Evolutionary conservation across 2,888 invertebrate genomes (phyloP).

Genomic region (Opisthograptis luteolata): DNA sequence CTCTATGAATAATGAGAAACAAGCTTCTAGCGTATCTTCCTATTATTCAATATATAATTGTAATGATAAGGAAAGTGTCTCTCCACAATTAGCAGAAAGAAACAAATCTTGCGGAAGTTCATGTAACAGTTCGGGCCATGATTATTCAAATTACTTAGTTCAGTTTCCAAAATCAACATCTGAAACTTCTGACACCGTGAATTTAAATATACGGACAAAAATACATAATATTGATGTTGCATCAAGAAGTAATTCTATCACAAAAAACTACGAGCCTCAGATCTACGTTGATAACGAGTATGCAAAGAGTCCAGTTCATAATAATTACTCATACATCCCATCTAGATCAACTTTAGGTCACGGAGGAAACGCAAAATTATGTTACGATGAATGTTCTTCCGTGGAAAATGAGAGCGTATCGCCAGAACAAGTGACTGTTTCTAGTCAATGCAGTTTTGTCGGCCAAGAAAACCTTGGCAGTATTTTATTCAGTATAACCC

Average conservation of each 20-base stretch:
- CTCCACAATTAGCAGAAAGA: constrained; percentile 6
- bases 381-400: constrained; percentile 2
- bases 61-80: constrained; percentile 18
- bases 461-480: constrained; percentile 11
- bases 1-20: not conserved
- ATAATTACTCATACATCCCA: not conserved
- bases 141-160: constrained; percentile 34
- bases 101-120: constrained; percentile 32
- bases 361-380: not conserved
- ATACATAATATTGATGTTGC: not conserved
- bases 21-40: constrained; percentile 24
- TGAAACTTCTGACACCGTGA: constrained; percentile 33
- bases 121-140: constrained; percentile 35
- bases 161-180: constrained; percentile 33
- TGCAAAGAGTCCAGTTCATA: not conserved
- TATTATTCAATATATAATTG: constrained; percentile 25
- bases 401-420: not conserved
- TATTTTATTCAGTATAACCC: not conserved
- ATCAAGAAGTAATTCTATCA: not conserved
- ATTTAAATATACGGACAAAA: constrained; percentile 17
- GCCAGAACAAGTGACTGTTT: not conserved
- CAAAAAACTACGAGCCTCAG: not conserved
- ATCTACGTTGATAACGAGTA: not conserved
- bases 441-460: constrained; percentile 3
- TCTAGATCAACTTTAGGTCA: not conserved